Evolutionary conservation across 2,113 vertebrate genomes (phyloP), one percentile per base, ranked within the genome.

Genomic region (Lanius collurio): DNA sequence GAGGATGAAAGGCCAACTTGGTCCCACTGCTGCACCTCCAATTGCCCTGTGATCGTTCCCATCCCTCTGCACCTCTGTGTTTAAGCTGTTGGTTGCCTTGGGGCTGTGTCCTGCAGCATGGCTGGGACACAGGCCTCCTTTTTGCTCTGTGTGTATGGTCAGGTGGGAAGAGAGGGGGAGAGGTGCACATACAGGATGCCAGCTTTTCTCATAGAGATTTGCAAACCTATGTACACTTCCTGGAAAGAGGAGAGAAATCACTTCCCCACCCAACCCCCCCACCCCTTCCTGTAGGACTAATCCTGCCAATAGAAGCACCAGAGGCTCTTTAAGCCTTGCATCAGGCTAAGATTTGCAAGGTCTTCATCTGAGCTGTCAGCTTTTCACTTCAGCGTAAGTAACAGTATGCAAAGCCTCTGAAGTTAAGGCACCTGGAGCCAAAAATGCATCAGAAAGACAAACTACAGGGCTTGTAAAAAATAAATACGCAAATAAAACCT

Each of bases 311-410:
- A 70, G 83, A 90, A 90, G n/a, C 83, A 65, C 30, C 44, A 57
- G 68, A 74, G 41, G 68, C 19, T 79, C 27, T 87, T 41, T 74
- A 83, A 75, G 46, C 24, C 76, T 87, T 89, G 39, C 79, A 79
- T 52, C n/a, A 89, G 41, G n/a, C 37, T 89, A 37, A 83, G 75
- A 73, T 41, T 57, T 76, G 35, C 39, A 52, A 39, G 5, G 15
- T 63, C 74, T 85, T 83, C 69, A 60, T 79, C 18, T 69, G 65
- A 92, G 47, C 71, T 70, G 63, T 47, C 15, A 10, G 71, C 33
- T 96, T 94, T 92, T 82, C 80, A 89, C 63, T 84, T 94, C 82
- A 94, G 63, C 53, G 84, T 63, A 70, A 91, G 33, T 68, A 77
- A 83, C 46, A 57, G 56, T 35, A 28, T 15, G 50, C 31, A 81